Evolutionary conservation across 2,888 invertebrate genomes (phyloP), one percentile per base, ranked within the genome.

Genomic region (Trichogramma dendrolimi): DNA sequence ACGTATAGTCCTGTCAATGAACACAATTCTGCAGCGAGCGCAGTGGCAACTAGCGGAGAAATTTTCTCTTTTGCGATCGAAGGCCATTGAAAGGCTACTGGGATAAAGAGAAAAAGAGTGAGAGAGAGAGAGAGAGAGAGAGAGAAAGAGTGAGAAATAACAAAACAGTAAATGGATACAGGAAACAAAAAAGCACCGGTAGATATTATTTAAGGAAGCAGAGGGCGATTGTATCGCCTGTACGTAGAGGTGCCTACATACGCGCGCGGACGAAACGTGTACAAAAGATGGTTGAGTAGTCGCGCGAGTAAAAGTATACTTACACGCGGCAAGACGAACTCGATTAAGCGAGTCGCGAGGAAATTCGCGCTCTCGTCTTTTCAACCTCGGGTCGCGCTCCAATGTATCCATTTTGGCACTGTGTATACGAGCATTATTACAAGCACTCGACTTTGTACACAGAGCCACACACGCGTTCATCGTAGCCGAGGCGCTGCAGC

Each of bases 1-100:
- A 57, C 62, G 63, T 62, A 66, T 56, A 56, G 62, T 55, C 58
- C 27, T 27, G 27, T 2, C 27, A 27, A 27, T 2, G 62, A 65
- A 61, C 55, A 55, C 60, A 53, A 51, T 55, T 48, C 47, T 58
- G 43, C 49, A 50, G 55, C 14, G 53, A 52, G 62, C 58, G 52
- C 62, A 65, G 27, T 7, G 7, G n/a, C 47, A 47, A 47, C 47
- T 47, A 5, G 5, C 47, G 7, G 10, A 44, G 11, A 47, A 47
- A 11, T 47, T 8, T 11, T 11, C 8, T 10, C 47, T 47, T 11
- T 11, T 11, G 10, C 11, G 5, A 11, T 47, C 4, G 11, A 47
- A 3, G 47, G 10, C 47, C n/a, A 5, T 47, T 10, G 47, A 47
- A 10, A 47, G 43, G 47, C 27, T 39, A 10, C 14, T 10, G 43